These are phyloP conservation scores for Phytoseiulus persimilis DNA, from an alignment of 2,888 invertebrate species.

Conservation along the genomic window DNA sequence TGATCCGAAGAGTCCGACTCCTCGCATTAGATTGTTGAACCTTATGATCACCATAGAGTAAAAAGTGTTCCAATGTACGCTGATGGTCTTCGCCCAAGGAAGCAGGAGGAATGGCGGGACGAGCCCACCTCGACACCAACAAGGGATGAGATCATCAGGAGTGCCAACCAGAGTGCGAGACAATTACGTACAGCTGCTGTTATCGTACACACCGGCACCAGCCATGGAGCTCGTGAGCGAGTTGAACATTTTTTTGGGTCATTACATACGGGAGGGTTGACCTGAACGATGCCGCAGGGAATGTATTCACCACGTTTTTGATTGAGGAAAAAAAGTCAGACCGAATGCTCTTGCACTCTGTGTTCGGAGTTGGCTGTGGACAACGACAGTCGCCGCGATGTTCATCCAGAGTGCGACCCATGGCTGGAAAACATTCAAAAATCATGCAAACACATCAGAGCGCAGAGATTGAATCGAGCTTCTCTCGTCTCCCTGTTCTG, in stretches of 20 bases:
- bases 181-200: not conserved
- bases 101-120: not conserved
- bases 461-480: no score
- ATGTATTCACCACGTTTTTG: not conserved
- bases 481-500: no score
- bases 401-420: no score
- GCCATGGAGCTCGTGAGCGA: not conserved
- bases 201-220: not conserved
- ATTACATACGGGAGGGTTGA: not conserved
- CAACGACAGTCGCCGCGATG: no score
- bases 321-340: not conserved
- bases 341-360: not conserved
- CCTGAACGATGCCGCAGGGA: not conserved
- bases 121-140: not conserved
- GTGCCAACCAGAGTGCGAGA: not conserved
- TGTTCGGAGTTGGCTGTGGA: not conserved
- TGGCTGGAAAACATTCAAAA: no score
- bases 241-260: not conserved
- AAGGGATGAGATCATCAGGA: not conserved
- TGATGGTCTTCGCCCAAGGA: not conserved
- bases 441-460: no score
- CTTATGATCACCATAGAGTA: not conserved
- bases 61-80: no score
- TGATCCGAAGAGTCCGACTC: not conserved
- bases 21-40: not conserved